These are phyloP conservation scores for Sepioteuthis lessoniana DNA, from an alignment of 2,888 invertebrate genomes.

Conservation along the genomic window DNA sequence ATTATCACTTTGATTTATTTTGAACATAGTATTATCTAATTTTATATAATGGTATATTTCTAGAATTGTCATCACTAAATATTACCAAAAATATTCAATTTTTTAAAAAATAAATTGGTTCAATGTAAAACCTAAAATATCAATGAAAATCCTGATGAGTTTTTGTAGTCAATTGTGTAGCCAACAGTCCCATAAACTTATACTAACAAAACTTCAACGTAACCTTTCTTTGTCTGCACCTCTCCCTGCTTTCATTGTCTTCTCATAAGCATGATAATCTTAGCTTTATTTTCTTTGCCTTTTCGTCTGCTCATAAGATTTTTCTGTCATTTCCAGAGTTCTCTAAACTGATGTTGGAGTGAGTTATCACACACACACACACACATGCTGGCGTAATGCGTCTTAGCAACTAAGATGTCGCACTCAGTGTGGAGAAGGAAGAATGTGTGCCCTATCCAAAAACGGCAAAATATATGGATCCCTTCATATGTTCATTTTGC, in stretches of 20 bases:
- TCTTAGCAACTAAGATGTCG: slow-evolving; percentile 47
- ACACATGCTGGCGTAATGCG: slow-evolving; percentile 24
- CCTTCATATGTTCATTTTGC: slow-evolving; percentile 24
- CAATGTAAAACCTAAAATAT: neutral
- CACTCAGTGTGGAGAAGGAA: slow-evolving; percentile 45
- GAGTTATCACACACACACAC: slow-evolving; percentile 37
- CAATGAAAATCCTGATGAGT: neutral
- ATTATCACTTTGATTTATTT: too few species aligned
- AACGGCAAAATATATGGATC: slow-evolving; percentile 35
- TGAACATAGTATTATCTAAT: neutral
- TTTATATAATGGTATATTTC: neutral
- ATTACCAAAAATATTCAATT: too few species aligned
- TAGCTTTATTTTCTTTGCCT: neutral
- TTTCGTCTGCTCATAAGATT: slow-evolving; percentile 41
- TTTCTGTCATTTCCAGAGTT: slow-evolving; percentile 47
- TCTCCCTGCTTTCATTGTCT: neutral
- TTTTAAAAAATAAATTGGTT: neutral
- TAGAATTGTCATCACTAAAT: neutral
- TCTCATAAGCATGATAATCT: slow-evolving; percentile 24
- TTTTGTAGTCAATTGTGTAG: neutral
- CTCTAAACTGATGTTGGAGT: slow-evolving; percentile 48
- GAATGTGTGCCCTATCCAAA: neutral
- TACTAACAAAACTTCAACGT: neutral
- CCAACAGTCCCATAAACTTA: neutral
- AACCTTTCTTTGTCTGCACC: neutral